Evolutionary conservation across 1,140 invertebrate species (phyloP).

Genomic region (Drosophila gunungcola): DNA sequence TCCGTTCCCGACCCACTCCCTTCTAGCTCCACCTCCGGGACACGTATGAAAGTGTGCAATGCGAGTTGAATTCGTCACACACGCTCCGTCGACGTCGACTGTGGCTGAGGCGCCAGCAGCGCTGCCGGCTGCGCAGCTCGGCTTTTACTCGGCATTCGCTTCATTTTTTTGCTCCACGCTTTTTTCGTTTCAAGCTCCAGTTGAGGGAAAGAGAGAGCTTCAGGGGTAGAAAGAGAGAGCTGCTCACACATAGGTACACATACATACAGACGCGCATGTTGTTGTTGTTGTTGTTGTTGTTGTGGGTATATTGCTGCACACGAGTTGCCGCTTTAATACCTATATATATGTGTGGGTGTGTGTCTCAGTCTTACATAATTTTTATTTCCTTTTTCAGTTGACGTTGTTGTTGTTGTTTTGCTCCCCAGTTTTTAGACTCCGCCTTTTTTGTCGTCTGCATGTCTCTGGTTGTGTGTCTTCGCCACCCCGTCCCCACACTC

Average conservation of each 20-base stretch:
- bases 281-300: conserved; percentile 69
- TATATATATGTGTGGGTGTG: conserved; percentile 52
- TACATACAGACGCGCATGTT: conserved; percentile 52
- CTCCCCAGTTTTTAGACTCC: conserved; percentile 83
- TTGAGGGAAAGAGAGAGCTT: conserved; percentile 38
- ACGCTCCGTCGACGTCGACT: conserved; percentile 54
- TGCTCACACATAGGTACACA: conserved; percentile 49
- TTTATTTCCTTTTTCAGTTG: conserved; percentile 71
- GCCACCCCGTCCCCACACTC: background rate
- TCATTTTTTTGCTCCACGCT: conserved; percentile 40
- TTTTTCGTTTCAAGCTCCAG: conserved; percentile 54
- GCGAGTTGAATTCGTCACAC: conserved; percentile 73
- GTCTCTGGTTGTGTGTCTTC: conserved; percentile 72
- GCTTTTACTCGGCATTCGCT: conserved; percentile 51
- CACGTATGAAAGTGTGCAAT: conserved; percentile 79
- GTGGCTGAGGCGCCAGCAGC: conserved; percentile 27
- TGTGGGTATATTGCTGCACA: conserved; percentile 72
- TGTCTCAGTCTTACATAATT: conserved; percentile 72
- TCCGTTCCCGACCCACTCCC: background rate
- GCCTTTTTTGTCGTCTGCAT: conserved; percentile 82
- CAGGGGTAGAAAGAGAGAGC: conserved; percentile 43
- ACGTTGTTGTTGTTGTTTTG: conserved; percentile 61
- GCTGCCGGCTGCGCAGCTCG: conserved; percentile 37
- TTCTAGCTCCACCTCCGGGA: conserved; percentile 16
- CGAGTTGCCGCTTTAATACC: conserved; percentile 67